A percentile compares a stretch with the other conserved stretches of the same genome.
Evolutionary conservation across 2,888 invertebrate genomes (phyloP).

Genomic region (Limnephilus rhombicus): DNA sequence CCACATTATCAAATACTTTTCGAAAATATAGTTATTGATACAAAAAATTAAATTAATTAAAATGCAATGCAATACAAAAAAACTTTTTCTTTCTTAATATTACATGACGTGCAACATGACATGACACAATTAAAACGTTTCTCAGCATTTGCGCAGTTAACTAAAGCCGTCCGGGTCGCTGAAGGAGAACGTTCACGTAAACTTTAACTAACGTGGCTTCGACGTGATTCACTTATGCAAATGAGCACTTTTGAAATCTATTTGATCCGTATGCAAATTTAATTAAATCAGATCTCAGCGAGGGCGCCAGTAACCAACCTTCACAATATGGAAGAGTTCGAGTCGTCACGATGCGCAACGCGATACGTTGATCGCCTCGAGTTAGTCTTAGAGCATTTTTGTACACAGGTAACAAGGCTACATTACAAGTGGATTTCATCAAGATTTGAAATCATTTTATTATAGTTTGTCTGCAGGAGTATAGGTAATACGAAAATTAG

Average conservation of each 20-base stretch:
- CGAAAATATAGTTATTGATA: too few relatives aligned
- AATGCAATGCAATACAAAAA: too few relatives aligned
- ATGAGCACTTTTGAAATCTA: constrained; percentile 46
- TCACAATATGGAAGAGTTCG: not conserved
- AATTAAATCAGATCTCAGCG: constrained; percentile 26
- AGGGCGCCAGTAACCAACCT: not conserved
- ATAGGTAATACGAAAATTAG: too few relatives aligned
- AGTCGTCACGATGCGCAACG: not conserved
- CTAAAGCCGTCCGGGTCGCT: not conserved
- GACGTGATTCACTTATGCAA: constrained; percentile 48
- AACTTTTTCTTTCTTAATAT: too few relatives aligned
- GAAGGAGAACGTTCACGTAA: constrained; percentile 8
- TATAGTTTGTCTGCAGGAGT: too few relatives aligned
- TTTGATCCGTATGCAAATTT: constrained; percentile 43
- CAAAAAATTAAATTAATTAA: too few relatives aligned
- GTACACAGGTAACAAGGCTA: not conserved
- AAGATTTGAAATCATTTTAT: not conserved
- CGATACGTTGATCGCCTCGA: not conserved
- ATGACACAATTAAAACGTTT: not conserved
- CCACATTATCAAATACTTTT: too few relatives aligned
- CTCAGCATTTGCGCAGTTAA: not conserved
- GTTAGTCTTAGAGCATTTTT: not conserved
- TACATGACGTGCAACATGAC: not conserved
- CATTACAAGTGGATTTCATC: not conserved
- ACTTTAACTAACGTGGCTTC: constrained; percentile 5